phyloP scores from a whole-genome alignment of 2,113 vertebrate genomes.

The Tamias sibiricus region DNA sequence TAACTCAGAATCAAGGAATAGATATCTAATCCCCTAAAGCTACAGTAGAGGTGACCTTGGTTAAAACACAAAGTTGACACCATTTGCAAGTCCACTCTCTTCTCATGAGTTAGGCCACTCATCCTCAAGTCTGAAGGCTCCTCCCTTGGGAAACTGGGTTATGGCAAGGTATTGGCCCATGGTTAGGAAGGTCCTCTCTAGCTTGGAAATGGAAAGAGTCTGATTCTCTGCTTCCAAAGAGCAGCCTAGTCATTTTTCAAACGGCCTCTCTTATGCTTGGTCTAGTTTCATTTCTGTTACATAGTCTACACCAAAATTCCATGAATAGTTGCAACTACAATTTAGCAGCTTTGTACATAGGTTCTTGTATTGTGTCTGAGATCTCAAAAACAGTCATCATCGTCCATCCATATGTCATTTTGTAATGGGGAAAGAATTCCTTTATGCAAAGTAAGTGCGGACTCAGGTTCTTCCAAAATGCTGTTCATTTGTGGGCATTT shows the following conservation, averaged over 20 bases:
- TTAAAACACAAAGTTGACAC: not conserved
- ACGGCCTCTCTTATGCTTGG: not conserved
- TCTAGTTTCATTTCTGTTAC: not conserved
- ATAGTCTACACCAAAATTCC: not conserved
- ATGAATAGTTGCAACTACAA: not conserved
- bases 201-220: not conserved
- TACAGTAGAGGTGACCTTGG: not conserved
- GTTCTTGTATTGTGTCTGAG: not conserved
- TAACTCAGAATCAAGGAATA: not conserved
- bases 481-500: not conserved
- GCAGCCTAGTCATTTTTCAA: not conserved
- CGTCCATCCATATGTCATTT: not conserved
- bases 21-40: not conserved
- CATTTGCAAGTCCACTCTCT: not conserved
- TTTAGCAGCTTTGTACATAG: not conserved
- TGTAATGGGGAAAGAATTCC: not conserved
- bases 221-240: not conserved
- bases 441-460: not conserved
- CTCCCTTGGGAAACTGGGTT: not conserved
- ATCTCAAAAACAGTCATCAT: too few relatives aligned
- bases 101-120: not conserved
- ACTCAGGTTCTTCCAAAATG: not conserved
- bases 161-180: accelerated
- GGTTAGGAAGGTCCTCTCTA: not conserved
- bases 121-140: not conserved